phyloP scores from a whole-genome alignment of 2,113 vertebrate species.

The Nycticebus coucang region DNA sequence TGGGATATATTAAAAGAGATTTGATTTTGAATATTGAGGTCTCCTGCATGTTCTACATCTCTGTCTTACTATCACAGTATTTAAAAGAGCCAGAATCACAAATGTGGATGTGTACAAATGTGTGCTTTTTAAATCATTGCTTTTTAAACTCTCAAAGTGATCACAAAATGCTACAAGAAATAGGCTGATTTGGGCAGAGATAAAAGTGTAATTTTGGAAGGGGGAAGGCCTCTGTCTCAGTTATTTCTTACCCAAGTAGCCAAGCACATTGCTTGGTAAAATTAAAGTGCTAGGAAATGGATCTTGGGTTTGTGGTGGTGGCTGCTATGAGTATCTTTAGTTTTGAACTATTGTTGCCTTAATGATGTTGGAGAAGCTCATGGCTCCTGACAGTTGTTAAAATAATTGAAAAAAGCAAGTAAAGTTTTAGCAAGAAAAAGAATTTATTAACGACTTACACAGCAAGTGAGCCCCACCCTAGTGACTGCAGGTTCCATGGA shows the following conservation, averaged over 20 bases:
- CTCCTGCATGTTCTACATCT: not conserved
- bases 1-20: not conserved
- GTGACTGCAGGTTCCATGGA: too few relatives aligned
- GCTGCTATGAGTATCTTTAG: not conserved
- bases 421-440: too few relatives aligned
- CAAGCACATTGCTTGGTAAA: not conserved
- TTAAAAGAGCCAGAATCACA: not conserved
- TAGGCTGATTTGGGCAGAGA: not conserved
- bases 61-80: not conserved
- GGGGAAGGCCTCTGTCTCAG: not conserved
- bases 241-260: not conserved
- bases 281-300: not conserved
- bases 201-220: not conserved
- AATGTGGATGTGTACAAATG: not conserved
- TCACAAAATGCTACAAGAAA: not conserved
- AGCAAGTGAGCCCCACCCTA: too few relatives aligned
- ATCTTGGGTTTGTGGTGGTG: not conserved
- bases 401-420: too few relatives aligned
- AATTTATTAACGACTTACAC: too few relatives aligned
- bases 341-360: not conserved
- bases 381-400: too few relatives aligned
- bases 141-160: slow-evolving; percentile 8
- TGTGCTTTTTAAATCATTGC: not conserved
- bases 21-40: not conserved
- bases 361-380: too few relatives aligned